Base-by-base conservation (phyloP, 1,140 invertebrate genomes). In the Planococcus citri region DNA sequence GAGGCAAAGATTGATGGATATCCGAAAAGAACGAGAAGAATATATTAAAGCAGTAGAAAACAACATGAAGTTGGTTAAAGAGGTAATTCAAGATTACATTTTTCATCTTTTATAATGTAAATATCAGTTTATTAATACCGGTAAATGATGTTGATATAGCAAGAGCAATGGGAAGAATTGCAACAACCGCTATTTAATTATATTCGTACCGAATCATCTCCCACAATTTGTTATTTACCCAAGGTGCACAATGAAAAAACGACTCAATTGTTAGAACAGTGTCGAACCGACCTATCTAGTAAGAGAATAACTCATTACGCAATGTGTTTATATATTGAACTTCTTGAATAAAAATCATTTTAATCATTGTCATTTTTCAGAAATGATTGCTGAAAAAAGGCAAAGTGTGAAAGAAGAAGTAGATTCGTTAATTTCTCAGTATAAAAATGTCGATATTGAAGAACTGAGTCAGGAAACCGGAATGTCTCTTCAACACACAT, bases 21-120 rank as follows among this genome's bases (percentile, higher is more conserved):
- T 91, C 68, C 83, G 92, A 60, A 91, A 92, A 76, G 84, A 88
- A 70, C 92, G 95, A 77, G 88, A 95, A 77, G 85, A 87, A 1
- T 90, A 94, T 78, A 92, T 97, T 58, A 86, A 87, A 75, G 85
- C 87, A 41, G 80, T 97, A n/a, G 93, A 97, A 79, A 85, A 87
- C 57, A 97, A 97, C 80, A 89, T 96, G 83, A 86, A 86, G 14
- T 82, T 93, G 25, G 87, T 94, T 71, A 85, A 88, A 74, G 89
- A 94, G 78, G 93, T 93, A 78, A 87, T n/a, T n/a, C n/a, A n/a
- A n/a, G 57, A n/a, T 25, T 64, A 21, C 24, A 24, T 25, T 51
- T 64, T 22, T 25, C 60, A 25, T 12, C 24, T 10, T 64, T 64
- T 27, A n/a, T n/a, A 3, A 10, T 25, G 20, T 6, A 25, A 27